phyloP scores from a whole-genome alignment of 2,888 invertebrate genomes.

The Incurvaria masculella region DNA sequence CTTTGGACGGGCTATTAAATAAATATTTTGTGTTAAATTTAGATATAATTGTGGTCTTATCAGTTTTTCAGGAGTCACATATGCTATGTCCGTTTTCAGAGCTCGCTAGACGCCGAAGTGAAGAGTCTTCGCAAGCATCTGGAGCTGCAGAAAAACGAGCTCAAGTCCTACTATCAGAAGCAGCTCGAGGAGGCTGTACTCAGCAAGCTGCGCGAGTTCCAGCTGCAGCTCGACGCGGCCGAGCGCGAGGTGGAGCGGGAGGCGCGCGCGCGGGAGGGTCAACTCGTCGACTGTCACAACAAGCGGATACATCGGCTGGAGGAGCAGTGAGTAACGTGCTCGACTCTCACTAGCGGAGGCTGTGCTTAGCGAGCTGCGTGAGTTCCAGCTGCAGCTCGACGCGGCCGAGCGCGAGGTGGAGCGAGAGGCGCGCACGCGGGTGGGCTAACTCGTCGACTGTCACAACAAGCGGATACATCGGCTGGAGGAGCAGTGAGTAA shows the following conservation, averaged over 20 bases:
- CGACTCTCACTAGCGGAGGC: constrained; percentile 77
- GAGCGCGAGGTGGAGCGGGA: constrained; percentile 63
- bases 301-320: constrained; percentile 69
- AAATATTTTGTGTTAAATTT: too few species aligned
- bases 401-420: constrained; percentile 63
- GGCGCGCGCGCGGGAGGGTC: constrained; percentile 60
- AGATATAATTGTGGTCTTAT: too few species aligned
- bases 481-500: constrained; percentile 58
- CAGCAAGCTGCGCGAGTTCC: constrained; percentile 74
- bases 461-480: constrained; percentile 70
- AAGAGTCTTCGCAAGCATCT: constrained; percentile 50
- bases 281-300: constrained; percentile 67
- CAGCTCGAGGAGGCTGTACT: constrained; percentile 77
- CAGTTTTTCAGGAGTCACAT: too few species aligned
- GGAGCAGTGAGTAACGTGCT: constrained; percentile 34
- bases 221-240: constrained; percentile 65
- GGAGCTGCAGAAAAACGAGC: constrained; percentile 63
- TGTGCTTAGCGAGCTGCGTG: constrained; percentile 70
- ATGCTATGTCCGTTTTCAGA: constrained; percentile 25
- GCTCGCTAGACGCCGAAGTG: constrained; percentile 49
- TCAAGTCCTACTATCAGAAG: constrained; percentile 74
- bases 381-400: constrained; percentile 73
- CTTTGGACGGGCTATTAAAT: too few species aligned
- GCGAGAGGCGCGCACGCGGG: constrained; percentile 60
- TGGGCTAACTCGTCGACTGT: constrained; percentile 64